Conservation (phyloP, 1,140 invertebrate species). For the Hermatobates lingyangjiaoensis region DNA sequence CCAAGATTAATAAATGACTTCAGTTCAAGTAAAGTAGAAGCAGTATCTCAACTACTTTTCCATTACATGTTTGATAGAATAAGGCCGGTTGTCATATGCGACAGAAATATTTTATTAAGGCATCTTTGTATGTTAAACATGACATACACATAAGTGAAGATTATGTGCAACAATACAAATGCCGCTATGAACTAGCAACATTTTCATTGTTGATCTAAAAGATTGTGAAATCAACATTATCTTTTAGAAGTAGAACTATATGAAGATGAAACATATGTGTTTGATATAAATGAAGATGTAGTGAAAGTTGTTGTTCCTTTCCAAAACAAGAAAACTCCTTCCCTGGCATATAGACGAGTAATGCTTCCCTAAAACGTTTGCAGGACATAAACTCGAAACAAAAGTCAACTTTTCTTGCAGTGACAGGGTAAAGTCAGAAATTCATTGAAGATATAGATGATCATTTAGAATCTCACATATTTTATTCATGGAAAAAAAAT, state of each 20-base stretch:
- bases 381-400: neutral
- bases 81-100: neutral
- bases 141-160: neutral
- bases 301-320: neutral
- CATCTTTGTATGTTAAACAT: neutral
- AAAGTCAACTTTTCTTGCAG: neutral
- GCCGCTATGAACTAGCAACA: neutral
- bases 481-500: neutral
- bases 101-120: neutral
- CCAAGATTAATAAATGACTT: neutral
- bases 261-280: neutral
- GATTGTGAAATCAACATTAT: neutral
- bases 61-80: neutral
- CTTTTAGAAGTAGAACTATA: neutral
- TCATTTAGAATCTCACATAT: neutral
- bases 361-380: neutral
- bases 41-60: neutral
- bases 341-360: neutral
- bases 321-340: neutral
- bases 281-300: neutral
- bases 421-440: neutral
- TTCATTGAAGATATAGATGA: neutral
- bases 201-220: neutral
- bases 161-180: neutral
- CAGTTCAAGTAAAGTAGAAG: neutral